These are phyloP conservation scores for Asteroscopus sphinx DNA, from an alignment of 2,888 invertebrate genomes.

Conservation along the genomic window DNA sequence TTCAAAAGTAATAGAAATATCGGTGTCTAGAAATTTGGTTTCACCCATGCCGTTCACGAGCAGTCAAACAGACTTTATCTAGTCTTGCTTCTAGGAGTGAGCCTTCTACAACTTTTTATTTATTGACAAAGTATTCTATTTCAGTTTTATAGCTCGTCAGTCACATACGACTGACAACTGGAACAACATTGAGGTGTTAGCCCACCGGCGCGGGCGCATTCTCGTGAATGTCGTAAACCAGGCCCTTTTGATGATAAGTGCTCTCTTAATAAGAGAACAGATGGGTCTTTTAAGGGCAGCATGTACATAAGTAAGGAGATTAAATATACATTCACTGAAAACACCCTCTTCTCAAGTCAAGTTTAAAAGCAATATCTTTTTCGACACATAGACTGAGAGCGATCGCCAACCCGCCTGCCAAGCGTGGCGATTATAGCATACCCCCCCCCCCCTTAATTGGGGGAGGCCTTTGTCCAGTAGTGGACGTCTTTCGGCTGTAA, in stretches of 20 bases:
- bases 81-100: background rate
- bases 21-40: no score
- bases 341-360: conserved; percentile 4
- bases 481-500: no score
- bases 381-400: no score
- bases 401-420: no score
- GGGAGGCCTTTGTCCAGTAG: no score
- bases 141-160: conserved; percentile 49
- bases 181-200: conserved; percentile 58
- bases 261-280: conserved; percentile 42
- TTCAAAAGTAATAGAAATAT: no score
- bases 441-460: no score
- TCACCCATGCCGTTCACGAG: no score
- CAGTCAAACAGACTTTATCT: no score
- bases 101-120: conserved; percentile 20
- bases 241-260: conserved; percentile 56
- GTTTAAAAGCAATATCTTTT: background rate
- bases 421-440: no score
- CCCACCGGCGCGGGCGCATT: conserved; percentile 50
- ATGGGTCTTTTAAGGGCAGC: conserved; percentile 30
- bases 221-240: conserved; percentile 47
- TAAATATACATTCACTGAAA: conserved; percentile 11
- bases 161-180: conserved; percentile 57
- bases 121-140: conserved; percentile 30
- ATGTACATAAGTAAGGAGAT: conserved; percentile 7